These are phyloP conservation scores for Pseudochromis fuscus DNA, from an alignment of 2,797 vertebrate genomes.

Conservation along the genomic window DNA sequence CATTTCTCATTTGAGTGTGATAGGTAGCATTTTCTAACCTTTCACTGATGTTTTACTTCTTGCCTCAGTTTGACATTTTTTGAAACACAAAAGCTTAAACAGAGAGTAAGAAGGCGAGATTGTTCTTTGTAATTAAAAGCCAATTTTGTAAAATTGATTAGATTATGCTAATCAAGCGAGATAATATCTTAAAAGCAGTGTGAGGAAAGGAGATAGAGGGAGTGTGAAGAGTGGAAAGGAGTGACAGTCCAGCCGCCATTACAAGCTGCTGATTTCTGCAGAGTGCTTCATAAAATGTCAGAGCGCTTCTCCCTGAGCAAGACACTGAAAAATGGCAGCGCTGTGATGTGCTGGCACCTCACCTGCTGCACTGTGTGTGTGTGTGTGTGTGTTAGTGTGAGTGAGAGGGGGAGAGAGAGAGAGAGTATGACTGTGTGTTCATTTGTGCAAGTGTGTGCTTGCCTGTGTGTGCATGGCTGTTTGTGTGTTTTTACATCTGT, in stretches of 20 bases:
- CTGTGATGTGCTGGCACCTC: slow-evolving; percentile 86
- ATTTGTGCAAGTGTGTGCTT: slow-evolving; percentile 61
- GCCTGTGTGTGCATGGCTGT: slow-evolving; percentile 47
- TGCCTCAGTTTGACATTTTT: slow-evolving; percentile 32
- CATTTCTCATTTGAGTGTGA: slow-evolving; percentile 17
- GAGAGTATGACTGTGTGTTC: slow-evolving; percentile 49
- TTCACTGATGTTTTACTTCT: slow-evolving; percentile 51
- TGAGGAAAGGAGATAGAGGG: slow-evolving; percentile 72
- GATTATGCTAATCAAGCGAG: slow-evolving; percentile 85
- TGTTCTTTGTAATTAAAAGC: slow-evolving; percentile 85
- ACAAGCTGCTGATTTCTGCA: slow-evolving; percentile 86
- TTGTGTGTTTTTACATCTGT: slow-evolving; percentile 58
- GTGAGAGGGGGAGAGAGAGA: slow-evolving; percentile 15
- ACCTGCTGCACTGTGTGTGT: slow-evolving; percentile 84
- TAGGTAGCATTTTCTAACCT: slow-evolving; percentile 37
- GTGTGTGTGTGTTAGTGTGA: slow-evolving; percentile 35
- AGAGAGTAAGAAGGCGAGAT: slow-evolving; percentile 66
- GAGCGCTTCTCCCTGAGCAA: slow-evolving; percentile 88
- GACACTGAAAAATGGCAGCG: slow-evolving; percentile 87
- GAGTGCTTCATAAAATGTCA: slow-evolving; percentile 90
- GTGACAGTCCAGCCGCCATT: slow-evolving; percentile 88
- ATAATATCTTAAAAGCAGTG: slow-evolving; percentile 81
- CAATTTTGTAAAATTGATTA: slow-evolving; percentile 85
- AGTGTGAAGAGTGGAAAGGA: slow-evolving; percentile 75
- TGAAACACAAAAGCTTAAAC: slow-evolving; percentile 53